These are phyloP conservation scores for Galbula dea DNA, from an alignment of 2,113 vertebrate species.

Conservation along the genomic window DNA sequence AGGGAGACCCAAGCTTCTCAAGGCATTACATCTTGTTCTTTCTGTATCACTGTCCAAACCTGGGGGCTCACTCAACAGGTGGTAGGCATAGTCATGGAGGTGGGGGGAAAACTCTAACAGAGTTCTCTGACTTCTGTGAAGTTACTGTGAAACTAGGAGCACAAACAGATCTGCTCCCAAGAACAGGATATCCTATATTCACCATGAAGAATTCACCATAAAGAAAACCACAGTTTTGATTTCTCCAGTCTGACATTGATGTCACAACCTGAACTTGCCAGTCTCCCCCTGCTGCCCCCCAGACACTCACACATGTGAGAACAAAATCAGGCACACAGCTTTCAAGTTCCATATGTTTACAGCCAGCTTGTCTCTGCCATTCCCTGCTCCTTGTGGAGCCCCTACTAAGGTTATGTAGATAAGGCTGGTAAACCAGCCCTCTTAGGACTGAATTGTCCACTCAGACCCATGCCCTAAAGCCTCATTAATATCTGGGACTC, in stretches of 20 bases:
- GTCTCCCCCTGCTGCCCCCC: background rate
- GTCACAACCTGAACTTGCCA: background rate
- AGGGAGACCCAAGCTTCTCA: background rate
- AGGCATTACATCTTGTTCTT: background rate
- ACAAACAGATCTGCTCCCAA: background rate
- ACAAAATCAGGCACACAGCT: background rate
- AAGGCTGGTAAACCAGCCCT: background rate
- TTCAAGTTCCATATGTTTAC: background rate
- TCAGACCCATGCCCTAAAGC: background rate
- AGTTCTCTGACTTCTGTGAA: background rate
- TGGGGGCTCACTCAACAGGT: background rate
- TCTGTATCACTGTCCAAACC: background rate
- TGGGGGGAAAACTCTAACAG: background rate
- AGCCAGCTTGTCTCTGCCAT: background rate
- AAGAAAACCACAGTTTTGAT: background rate
- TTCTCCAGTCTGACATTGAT: background rate
- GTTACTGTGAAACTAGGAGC: background rate
- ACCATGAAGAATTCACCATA: background rate
- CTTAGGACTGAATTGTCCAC: background rate
- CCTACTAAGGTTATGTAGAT: background rate
- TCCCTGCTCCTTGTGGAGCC: background rate
- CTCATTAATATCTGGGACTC: background rate
- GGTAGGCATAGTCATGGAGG: background rate
- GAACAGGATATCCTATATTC: background rate
- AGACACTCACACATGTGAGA: background rate